These are phyloP conservation scores for Calephelis nemesis DNA, from an alignment of 1,140 invertebrate species.

Conservation along the genomic window DNA sequence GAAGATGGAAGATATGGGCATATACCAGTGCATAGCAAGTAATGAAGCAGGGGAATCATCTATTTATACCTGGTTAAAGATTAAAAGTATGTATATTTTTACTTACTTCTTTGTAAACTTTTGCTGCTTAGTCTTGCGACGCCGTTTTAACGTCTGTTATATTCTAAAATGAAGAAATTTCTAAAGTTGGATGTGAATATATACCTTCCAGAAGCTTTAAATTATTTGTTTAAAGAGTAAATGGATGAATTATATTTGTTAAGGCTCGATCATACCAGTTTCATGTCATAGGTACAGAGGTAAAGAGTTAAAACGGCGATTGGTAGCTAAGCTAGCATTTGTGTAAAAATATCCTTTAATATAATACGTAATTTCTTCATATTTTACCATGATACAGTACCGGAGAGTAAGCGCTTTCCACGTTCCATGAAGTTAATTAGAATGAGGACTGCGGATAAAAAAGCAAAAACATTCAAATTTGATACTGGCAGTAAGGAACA, in stretches of 20 bases:
- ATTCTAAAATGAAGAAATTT: too few relatives aligned
- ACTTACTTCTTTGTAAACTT: too few relatives aligned
- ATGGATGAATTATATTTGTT: too few relatives aligned
- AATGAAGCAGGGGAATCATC: constrained; percentile 95
- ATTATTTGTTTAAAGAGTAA: too few relatives aligned
- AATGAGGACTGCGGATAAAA: constrained; percentile 78
- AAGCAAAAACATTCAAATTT: constrained; percentile 80
- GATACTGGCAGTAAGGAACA: constrained; percentile 79
- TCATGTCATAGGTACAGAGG: too few relatives aligned
- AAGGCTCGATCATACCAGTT: too few relatives aligned
- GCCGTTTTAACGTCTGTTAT: too few relatives aligned
- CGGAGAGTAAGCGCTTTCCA: constrained; percentile 60
- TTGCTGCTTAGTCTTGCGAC: not conserved
- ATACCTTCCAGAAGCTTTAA: too few relatives aligned
- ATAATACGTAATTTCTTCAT: constrained; percentile 20
- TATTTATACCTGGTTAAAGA: constrained; percentile 94
- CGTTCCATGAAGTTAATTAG: constrained; percentile 79
- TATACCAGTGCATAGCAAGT: constrained; percentile 96
- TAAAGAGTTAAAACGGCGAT: too few relatives aligned
- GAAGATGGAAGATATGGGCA: constrained; percentile 92
- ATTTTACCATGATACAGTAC: constrained; percentile 56
- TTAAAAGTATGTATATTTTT: constrained; percentile 91
- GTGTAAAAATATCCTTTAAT: not conserved
- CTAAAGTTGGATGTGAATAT: too few relatives aligned
- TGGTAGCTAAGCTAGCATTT: too few relatives aligned